phyloP scores from a whole-genome alignment of 2,797 vertebrate species.

The Thaleichthys pacificus region DNA sequence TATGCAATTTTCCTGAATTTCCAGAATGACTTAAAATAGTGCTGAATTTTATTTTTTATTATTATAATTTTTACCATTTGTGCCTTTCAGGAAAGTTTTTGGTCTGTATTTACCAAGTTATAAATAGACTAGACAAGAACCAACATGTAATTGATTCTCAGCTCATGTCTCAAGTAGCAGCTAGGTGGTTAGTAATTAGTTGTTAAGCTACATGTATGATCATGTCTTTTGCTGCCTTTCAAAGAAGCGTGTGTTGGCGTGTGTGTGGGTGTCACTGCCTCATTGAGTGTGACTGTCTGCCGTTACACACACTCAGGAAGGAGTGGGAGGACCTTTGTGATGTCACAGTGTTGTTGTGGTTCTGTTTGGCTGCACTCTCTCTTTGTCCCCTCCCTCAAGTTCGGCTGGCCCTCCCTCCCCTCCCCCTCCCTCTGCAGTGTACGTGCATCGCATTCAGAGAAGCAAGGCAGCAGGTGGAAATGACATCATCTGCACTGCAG shows the following conservation, averaged over 20 bases:
- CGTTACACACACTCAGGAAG: slow-evolving; percentile 55
- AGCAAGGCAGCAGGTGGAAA: slow-evolving; percentile 80
- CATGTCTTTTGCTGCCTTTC: background rate
- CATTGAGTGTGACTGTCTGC: slow-evolving; percentile 55
- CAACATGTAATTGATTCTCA: background rate
- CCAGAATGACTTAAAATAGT: background rate
- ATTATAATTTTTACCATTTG: background rate
- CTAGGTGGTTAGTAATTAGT: background rate
- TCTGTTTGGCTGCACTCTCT: slow-evolving; percentile 63
- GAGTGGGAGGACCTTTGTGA: slow-evolving; percentile 47
- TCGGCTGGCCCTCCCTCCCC: slow-evolving; percentile 35
- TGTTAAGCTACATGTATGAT: background rate
- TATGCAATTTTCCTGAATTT: background rate
- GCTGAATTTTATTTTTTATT: background rate
- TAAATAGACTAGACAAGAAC: background rate
- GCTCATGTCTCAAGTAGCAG: background rate
- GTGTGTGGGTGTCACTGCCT: slow-evolving; percentile 37
- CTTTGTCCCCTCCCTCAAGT: slow-evolving; percentile 48
- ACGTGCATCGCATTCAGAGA: slow-evolving; percentile 81
- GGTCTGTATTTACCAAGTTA: background rate
- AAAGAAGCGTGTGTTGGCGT: background rate
- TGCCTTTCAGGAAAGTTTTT: too few relatives aligned
- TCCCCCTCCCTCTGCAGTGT: slow-evolving; percentile 77
- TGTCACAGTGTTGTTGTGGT: slow-evolving; percentile 67
- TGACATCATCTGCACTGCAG: slow-evolving; percentile 87